Evolutionary conservation across 2,113 vertebrate genomes (phyloP), one percentile per base, ranked within the genome.

Genomic region (Eulacestoma nigropectus): DNA sequence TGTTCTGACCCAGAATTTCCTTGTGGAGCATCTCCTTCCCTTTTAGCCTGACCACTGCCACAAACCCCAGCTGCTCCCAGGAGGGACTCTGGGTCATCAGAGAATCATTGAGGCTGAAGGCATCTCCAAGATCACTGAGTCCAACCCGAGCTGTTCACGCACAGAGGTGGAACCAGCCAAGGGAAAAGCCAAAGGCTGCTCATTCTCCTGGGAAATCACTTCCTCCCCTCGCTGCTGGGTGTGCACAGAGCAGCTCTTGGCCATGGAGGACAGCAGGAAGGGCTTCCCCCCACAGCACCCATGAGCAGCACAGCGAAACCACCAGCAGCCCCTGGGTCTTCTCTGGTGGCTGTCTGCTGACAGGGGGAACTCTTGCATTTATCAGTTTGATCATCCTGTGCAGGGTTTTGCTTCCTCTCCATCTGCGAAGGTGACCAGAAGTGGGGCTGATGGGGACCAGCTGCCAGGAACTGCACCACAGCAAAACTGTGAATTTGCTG

Each of bases 331-430:
- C 49, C 13, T 30, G 68, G 53, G 42, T 42, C 44, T 53, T 41
- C 53, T 55, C n/a, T 69, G 35, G 46, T 39, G 50, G 19, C 68
- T 87, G 86, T 74, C 46, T 84, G 78, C 82, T 87, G 81, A n/a
- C 15, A 16, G 57, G 27, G 84, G 46, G 11, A 80, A 52, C 59
- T 41, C 90, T 44, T n/a, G 10, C 32, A 2, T 64, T 63, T 95
- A 88, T 96, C 93, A 35, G 16, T 56, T 75, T 19, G 25, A 75
- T 95, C 94, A 88, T 92, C 93, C 93, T 90, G 86, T 86, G 53
- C 27, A 46, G 47, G 60, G 44, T 27, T 88, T 67, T 57, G 56
- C 82, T 96, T 95, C 82, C 88, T 93, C 56, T 82, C 4, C 13
- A 2, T 47, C 79, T 49, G 29, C 67, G 72, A 57, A 93, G 90